Base-by-base conservation (phyloP, 2,797 vertebrate genomes). In the Sebastes matsubarae region DNA sequence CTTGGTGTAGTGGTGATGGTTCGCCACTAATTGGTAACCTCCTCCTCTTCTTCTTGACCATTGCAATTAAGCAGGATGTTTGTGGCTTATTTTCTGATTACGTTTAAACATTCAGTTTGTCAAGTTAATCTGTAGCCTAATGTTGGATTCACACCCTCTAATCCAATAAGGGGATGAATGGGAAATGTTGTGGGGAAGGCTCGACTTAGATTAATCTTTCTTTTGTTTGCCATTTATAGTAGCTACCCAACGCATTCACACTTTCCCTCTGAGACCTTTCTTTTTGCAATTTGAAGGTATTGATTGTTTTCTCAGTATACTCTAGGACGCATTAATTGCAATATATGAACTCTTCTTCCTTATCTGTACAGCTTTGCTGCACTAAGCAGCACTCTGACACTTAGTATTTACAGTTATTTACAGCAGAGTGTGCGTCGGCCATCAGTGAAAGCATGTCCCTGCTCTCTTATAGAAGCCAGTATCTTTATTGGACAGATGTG, bases 111-210 rank as follows among this genome's bases (percentile, higher is more conserved):
- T 81, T 79, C 34, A 73, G 64, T 87, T 84, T 82, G 84, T 87
- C 59, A 73, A 75, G 32, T 87, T 90, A 85, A 92, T 92, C 87
- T 88, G 59, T 76, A 52, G 78, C 79, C 81, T 78, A 82, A 86
- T 89, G 82, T 80, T 83, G 71, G 74, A 87, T 85, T 87, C 74
- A 68, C 79, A 75, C 42, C 57, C 79, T 79, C 54, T 92, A 90
- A 93, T 94, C 87, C 88, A 80, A 82, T 92, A 79, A 90, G 9
- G 71, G 57, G 25, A 75, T 87, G 63, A 89, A 88, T 85, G 55
- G 75, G 58, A 82, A 73, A 69, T 75, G 67, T 72, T 57, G 68
- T 77, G 75, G 32, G 54, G 42, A 84, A 63, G 79, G 63, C 67
- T 75, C 11, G 11, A 79, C 46, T 83, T 75, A 85, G 79, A 85